Base-by-base conservation (phyloP, 2,888 invertebrate species). In the Pseudococcus viburni region DNA sequence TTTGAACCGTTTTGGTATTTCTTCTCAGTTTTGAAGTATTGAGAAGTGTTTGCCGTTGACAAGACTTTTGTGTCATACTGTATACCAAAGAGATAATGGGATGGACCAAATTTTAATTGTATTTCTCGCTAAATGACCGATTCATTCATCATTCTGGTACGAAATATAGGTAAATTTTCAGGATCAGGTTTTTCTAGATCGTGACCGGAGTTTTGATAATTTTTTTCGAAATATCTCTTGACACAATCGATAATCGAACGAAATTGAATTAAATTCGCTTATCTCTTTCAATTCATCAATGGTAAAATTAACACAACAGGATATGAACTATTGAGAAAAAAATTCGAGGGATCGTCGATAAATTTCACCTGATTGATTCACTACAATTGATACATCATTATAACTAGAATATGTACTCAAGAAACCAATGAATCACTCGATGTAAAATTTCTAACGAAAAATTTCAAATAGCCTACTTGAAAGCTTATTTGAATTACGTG, bases 401-500 rank as follows among this genome's bases (percentile, higher is more conserved):
- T 64, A 64, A 64, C 59, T 64, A 64, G 64, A 64, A 64, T 64
- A 64, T 9, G 22, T 9, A 64, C 22, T 22, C 9, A 9, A 64
- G 22, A 19, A 73, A 17, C 33, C 64, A 22, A 73, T 73, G 73
- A 73, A 73, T 73, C 73, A 73, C 15, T 73, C 73, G 33, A 73
- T 73, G 22, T n/a, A 64, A n/a, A 64, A 64, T 73, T 73, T 73
- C 73, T 17, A 73, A 33, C 33, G 73, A 73, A 73, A 33, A 33
- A 26, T 73, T 26, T 68, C 33, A 17, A 73, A 4, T 11, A 15
- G 17, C 0, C 15, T 17, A 73, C 33, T 42, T 12, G 46, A 83
- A 46, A 83, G 26, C 80, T 83, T 19, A 46, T 46, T 19, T 83
- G 19, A 46, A 83, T 83, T 46, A 83, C 80, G 80, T 83, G 80